Evolutionary conservation across 2,888 invertebrate species (phyloP).

Genomic region (Nephrocerus scutellatus): DNA sequence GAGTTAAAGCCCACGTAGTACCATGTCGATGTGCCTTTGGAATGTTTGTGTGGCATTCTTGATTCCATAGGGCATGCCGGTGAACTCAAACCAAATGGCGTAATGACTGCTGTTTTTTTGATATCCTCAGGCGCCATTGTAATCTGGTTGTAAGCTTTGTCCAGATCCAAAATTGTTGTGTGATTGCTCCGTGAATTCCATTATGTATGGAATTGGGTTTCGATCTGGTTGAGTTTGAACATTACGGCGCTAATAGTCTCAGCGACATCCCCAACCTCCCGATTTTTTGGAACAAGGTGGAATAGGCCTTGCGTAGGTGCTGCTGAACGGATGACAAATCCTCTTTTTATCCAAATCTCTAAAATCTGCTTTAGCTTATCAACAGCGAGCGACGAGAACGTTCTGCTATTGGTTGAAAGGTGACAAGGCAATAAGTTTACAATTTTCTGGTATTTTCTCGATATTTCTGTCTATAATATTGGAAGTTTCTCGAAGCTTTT

Average conservation of each 20-base stretch:
- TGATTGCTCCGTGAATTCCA: conserved; percentile 4
- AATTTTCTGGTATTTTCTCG: no score
- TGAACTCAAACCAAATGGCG: conserved; percentile 37
- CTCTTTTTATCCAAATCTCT: no score
- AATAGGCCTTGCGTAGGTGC: no score
- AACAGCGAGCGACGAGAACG: conserved; percentile 6
- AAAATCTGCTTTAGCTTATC: conserved; percentile 7
- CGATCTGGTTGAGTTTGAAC: conserved; percentile 31
- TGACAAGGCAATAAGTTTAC: no score
- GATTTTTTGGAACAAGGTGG: conserved; percentile 4
- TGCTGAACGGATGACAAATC: no score
- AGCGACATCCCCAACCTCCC: conserved; percentile 5
- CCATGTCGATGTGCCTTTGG: conserved; percentile 32
- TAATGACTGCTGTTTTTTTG: conserved; percentile 23
- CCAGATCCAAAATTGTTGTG: conserved; percentile 4
- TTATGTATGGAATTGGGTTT: conserved; percentile 28
- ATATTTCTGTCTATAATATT: no score
- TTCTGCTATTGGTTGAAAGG: conserved; percentile 8
- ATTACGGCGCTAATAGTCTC: conserved; percentile 9
- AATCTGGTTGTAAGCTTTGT: conserved; percentile 9
- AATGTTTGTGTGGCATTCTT: conserved; percentile 36
- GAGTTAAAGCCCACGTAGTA: conserved; percentile 25
- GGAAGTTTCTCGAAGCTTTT: no score
- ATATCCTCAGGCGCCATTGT: conserved; percentile 11
- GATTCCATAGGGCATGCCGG: conserved; percentile 33